Evolutionary conservation across 1,140 invertebrate genomes (phyloP), one percentile per base, ranked within the genome.

Genomic region (Cydia strobilella): DNA sequence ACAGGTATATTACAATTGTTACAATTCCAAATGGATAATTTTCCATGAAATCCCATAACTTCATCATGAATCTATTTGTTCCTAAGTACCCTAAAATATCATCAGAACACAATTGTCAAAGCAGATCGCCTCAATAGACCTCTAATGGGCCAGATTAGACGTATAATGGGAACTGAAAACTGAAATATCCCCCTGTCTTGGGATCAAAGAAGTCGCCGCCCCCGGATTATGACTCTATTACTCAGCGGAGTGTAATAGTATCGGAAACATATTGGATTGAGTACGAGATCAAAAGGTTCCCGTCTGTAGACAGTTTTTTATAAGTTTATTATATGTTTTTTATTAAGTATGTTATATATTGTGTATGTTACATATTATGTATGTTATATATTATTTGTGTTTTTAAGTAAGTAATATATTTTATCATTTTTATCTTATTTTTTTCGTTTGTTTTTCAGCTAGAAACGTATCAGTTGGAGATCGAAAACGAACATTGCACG

Each of bases 151-250:
- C 79, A 75, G 78, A 80, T 79, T 79, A 82, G 77, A 71, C 75
- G 77, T 74, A 76, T 78, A 80, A 82, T 78, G 76, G 75, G 42
- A 77, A 75, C 71, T 72, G 77, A 73, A 73, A 81, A 73, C 75
- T 78, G 79, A 79, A 79, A 80, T 81, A 82, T 79, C 71, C 78
- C 75, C 79, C 79, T 76, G 78, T 77, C 72, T 81, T 73, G 76
- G 75, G 81, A 79, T 82, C 80, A 84, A 84, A 86, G 79, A 78
- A 74, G 78, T 48, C 59, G 54, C 71, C 45, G 69, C 73, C 65
- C 65, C n/a, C 9, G 75, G 76, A 77, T 77, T 80, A 86, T 83
- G 80, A 81, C 76, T 83, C 80, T 78, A 82, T 86, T 85, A 84
- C 80, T 72, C 79, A 76, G 76, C 20, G 31, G 77, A 74, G 72